phyloP scores from a whole-genome alignment of 1,140 invertebrate species.

The Macrobrachium nipponense region DNA sequence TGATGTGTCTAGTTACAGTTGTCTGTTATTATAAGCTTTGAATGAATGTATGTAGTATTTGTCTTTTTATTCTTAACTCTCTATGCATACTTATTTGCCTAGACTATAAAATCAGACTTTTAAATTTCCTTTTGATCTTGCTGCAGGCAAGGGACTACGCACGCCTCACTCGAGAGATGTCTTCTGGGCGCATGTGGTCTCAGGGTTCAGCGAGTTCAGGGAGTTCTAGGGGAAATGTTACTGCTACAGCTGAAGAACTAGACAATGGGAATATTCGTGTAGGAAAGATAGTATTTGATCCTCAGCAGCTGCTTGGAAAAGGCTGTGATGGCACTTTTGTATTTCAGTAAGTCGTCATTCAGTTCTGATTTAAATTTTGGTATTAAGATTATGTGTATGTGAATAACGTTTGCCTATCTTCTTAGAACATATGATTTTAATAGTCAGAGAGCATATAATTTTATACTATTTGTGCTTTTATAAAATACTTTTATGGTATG shows the following conservation, averaged over 20 bases:
- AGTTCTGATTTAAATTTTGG: background rate
- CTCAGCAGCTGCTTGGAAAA: conserved; percentile 89
- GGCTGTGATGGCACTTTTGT: conserved; percentile 99
- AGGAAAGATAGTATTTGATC: conserved; percentile 92
- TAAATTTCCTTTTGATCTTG: background rate
- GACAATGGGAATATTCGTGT: conserved; percentile 81
- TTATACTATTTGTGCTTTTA: too few species aligned
- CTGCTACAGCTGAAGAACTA: conserved; percentile 74
- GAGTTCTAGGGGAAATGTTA: conserved; percentile 68
- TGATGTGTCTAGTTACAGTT: too few species aligned
- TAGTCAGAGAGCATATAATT: too few species aligned
- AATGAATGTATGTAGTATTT: too few species aligned
- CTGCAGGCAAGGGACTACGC: conserved; percentile 49
- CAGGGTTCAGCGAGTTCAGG: conserved; percentile 40
- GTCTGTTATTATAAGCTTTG: too few species aligned
- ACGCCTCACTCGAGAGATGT: conserved; percentile 42
- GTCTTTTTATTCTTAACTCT: background rate
- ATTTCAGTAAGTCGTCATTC: conserved; percentile 77
- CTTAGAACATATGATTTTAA: too few species aligned
- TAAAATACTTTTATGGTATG: too few species aligned
- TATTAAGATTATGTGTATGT: too few species aligned
- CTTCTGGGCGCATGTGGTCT: conserved; percentile 49
- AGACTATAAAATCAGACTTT: background rate
- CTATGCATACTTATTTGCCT: too few species aligned
- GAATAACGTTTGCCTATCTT: too few species aligned